Evolutionary conservation across 2,888 invertebrate species (phyloP).

Genomic region (Luffia ferchaultella): DNA sequence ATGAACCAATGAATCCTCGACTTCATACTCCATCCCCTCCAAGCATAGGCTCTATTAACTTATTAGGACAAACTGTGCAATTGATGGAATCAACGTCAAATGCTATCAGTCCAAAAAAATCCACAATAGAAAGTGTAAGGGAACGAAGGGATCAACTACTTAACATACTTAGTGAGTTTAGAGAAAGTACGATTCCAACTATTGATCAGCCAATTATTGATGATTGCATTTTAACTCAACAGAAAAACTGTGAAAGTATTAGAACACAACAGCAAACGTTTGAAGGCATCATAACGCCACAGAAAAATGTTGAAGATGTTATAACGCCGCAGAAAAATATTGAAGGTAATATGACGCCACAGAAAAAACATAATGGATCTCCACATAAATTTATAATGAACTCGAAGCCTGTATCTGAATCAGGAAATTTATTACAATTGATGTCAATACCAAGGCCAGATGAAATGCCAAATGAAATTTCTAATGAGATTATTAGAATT

Average conservation of each 20-base stretch:
- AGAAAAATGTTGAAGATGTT: no score
- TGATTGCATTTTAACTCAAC: neutral
- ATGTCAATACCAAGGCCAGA: slow-evolving; percentile 15
- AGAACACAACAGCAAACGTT: no score
- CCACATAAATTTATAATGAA: no score
- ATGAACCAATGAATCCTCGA: slow-evolving; percentile 15
- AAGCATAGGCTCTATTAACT: slow-evolving; percentile 27
- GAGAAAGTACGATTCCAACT: neutral
- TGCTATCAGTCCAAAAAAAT: slow-evolving; percentile 11
- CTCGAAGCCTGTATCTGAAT: neutral
- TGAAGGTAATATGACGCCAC: no score
- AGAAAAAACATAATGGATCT: slow-evolving; percentile 25
- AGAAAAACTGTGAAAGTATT: no score
- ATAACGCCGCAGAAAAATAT: no score
- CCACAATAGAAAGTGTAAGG: slow-evolving; percentile 24
- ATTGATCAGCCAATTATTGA: neutral
- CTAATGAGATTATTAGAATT: slow-evolving; percentile 25
- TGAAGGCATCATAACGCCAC: no score
- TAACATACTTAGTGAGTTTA: slow-evolving; percentile 32
- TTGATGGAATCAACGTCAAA: slow-evolving; percentile 14
- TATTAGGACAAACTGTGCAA: slow-evolving; percentile 18
- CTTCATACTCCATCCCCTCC: slow-evolving; percentile 19
- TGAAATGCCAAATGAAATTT: slow-evolving; percentile 25
- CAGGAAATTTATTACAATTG: neutral
- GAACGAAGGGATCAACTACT: slow-evolving; percentile 35